Base-by-base conservation (phyloP, 1,140 invertebrate species). In the Mylabris phalerata region DNA sequence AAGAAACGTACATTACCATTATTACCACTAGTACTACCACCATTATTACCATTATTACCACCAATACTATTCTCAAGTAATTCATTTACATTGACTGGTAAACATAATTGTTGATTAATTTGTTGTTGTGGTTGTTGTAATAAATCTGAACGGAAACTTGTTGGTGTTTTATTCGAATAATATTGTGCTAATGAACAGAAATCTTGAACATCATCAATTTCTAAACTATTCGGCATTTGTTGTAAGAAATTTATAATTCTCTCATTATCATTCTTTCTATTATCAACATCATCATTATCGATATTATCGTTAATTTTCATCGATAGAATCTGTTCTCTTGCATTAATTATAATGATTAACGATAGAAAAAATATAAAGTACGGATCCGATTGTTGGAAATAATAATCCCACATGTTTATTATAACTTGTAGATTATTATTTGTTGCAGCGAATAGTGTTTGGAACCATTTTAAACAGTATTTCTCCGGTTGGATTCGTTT, bases 281-380 rank as follows among this genome's bases (percentile, higher is more conserved):
- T 19, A 19, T 19, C 19, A 19, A 19, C 7, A 32, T 32, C 32
- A 32, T 32, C 32, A 32, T 32, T 7, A 71, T 88, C 89, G 13
- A 80, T 77, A 45, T 87, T 19, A 19, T 19, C 19, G 19, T 19
- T 83, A 66, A 83, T 80, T 72, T 88, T 90, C 82, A 92, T 87
- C 55, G 81, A 82, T 49, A 94, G 77, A 49, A 96, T 85, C 72
- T 92, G 86, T 65, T 96, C 93, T 68, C 92, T 88, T n/a, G 91
- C 91, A 83, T 98, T 98, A 45, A 98, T 85, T 9, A 98, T 82
- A 78, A 99, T 95, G 44, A 98, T 96, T 24, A 99, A 79, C 1
- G 90, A 89, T 46, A 99, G 79, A 71, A 97, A 98, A 73, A 98
- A 94, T 64, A 97, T 84, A 61, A 98, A 90, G 78, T 98, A 99